A percentile compares a stretch with the other conserved stretches of the same genome.
Conservation (phyloP, 1,140 invertebrate species). For the Oryctes rhinoceros region DNA sequence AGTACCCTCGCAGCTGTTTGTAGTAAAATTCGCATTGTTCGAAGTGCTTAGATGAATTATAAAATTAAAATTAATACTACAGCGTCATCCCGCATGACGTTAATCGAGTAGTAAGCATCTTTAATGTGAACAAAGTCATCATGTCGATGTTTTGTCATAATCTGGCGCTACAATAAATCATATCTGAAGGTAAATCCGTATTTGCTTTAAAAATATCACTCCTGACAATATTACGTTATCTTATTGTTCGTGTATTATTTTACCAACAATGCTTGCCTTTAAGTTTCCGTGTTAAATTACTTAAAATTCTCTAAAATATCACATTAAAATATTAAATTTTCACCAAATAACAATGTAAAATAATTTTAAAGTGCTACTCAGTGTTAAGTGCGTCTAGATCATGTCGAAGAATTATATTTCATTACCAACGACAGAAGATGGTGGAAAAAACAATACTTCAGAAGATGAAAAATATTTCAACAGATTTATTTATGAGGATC, state of each 20-base stretch:
- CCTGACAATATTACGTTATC: not conserved
- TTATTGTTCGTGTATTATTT: not conserved
- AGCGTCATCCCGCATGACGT: no score
- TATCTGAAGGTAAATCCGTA: not conserved
- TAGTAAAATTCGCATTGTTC: not conserved
- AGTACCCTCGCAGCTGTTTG: not conserved
- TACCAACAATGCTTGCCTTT: not conserved
- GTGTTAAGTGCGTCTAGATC: not conserved
- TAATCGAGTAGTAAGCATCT: not conserved
- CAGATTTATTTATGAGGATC: not conserved
- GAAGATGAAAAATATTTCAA: not conserved
- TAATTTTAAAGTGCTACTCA: not conserved
- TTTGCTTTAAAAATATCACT: not conserved
- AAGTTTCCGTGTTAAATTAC: not conserved
- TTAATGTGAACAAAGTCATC: not conserved
- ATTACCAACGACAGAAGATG: not conserved
- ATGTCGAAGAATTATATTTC: slow-evolving; percentile 28
- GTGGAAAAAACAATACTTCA: not conserved
- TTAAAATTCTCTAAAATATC: not conserved
- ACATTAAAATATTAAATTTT: not conserved
- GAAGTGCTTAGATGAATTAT: no score
- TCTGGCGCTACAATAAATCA: not conserved
- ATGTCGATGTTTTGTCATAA: slow-evolving; percentile 18
- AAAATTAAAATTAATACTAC: no score
- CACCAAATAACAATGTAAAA: not conserved